Conservation (phyloP, 2,888 invertebrate species). For the Chalcis sispes region DNA sequence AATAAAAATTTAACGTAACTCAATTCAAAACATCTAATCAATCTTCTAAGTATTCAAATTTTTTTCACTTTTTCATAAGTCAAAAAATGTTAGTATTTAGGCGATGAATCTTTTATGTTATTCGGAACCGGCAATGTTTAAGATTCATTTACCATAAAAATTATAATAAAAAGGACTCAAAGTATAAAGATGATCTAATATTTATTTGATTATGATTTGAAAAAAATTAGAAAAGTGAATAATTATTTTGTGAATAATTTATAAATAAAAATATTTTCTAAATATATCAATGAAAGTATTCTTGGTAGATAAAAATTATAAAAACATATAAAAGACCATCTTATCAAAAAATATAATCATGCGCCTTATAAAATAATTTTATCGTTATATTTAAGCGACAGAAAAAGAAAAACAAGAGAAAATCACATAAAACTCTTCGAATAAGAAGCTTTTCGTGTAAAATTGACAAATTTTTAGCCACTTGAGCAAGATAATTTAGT, state of each 20-base stretch:
- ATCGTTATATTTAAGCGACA: not conserved
- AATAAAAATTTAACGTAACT: no score
- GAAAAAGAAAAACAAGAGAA: constrained; percentile 16
- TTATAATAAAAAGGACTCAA: not conserved
- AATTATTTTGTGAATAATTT: no score
- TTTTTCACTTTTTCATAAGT: not conserved
- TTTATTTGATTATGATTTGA: no score
- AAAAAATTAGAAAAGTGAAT: no score
- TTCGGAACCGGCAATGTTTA: constrained; percentile 45
- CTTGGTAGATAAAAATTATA: not conserved
- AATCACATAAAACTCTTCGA: constrained; percentile 37
- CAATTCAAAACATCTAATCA: no score
- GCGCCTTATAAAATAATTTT: not conserved
- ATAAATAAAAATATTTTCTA: not conserved
- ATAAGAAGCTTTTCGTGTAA: constrained; percentile 18
- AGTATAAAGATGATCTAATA: no score
- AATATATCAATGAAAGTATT: not conserved
- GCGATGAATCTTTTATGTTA: constrained; percentile 23
- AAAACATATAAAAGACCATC: constrained; percentile 16
- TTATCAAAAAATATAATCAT: not conserved
- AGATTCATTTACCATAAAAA: not conserved
- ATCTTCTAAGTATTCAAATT: no score
- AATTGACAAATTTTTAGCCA: constrained; percentile 39
- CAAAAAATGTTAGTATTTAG: constrained; percentile 17
- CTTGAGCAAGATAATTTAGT: constrained; percentile 36